These are phyloP conservation scores for Ploceus nigricollis DNA, from an alignment of 2,113 vertebrate genomes.

Conservation along the genomic window DNA sequence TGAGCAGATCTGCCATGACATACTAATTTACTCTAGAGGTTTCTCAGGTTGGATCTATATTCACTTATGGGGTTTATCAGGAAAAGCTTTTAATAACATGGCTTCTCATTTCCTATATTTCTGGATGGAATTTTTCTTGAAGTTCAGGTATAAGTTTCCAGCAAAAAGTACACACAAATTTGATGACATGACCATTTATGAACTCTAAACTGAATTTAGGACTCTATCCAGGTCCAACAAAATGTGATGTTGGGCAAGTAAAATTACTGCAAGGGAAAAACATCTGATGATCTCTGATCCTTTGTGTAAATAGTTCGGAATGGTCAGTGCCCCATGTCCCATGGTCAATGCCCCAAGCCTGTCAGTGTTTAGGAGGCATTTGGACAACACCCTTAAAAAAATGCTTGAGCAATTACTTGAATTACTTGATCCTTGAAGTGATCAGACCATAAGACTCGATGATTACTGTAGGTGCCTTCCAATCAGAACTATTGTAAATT, in stretches of 20 bases:
- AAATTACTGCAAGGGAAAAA: not conserved
- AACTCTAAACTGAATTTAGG: not conserved
- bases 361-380: not conserved
- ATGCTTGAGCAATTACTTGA: not conserved
- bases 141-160: not conserved
- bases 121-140: not conserved
- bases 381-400: not conserved
- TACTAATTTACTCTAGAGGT: not conserved
- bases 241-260: not conserved
- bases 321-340: not conserved
- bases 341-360: not conserved
- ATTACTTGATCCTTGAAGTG: not conserved
- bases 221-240: fast-evolving
- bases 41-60: not conserved
- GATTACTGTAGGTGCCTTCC: not conserved
- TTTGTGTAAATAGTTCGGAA: not conserved
- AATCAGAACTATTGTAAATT: not conserved
- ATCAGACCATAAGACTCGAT: not conserved
- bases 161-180: not conserved
- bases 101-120: not conserved
- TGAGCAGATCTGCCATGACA: not conserved
- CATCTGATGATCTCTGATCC: not conserved
- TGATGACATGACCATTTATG: not conserved
- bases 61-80: fast-evolving
- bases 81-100: not conserved